Percentiles rank a stretch among this genome's conserved stretches.
Evolutionary conservation across 1,140 invertebrate genomes (phyloP).

Genomic region (Eumaeus atala): DNA sequence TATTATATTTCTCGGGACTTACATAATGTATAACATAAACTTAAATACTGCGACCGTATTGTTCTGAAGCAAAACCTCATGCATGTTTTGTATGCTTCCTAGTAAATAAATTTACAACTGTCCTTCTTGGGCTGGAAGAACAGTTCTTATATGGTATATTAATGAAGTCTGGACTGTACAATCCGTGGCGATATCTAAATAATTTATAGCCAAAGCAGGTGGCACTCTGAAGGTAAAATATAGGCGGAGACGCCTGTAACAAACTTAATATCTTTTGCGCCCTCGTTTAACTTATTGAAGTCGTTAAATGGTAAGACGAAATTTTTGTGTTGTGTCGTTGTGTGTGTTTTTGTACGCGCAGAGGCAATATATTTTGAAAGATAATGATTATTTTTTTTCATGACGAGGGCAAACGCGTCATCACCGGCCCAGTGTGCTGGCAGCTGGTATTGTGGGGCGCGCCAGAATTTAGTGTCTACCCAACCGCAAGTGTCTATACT

Average conservation of each 20-base stretch:
- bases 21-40: too few species aligned
- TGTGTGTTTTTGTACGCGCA: too few species aligned
- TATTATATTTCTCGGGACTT: too few species aligned
- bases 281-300: conserved; percentile 5
- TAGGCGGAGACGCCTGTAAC: conserved; percentile 15
- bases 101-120: conserved; percentile 39
- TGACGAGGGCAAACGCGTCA: too few species aligned
- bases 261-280: conserved; percentile 18
- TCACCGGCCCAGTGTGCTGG: too few species aligned
- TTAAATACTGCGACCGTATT: neutral
- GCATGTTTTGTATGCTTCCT: conserved; percentile 32
- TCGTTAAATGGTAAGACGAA: conserved; percentile 4
- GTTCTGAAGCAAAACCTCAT: conserved; percentile 25
- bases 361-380: too few species aligned
- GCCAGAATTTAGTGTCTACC: too few species aligned
- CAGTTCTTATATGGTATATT: conserved; percentile 60
- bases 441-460: too few species aligned
- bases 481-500: too few species aligned
- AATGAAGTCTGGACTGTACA: conserved; percentile 52
- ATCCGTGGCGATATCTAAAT: conserved; percentile 62
- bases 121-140: conserved; percentile 23
- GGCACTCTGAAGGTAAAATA: conserved; percentile 35
- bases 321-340: too few species aligned
- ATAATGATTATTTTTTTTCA: too few species aligned
- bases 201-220: conserved; percentile 58